Evolutionary conservation across 2,888 invertebrate genomes (phyloP), one percentile per base, ranked within the genome.

Genomic region (Nemapogon koenigi): DNA sequence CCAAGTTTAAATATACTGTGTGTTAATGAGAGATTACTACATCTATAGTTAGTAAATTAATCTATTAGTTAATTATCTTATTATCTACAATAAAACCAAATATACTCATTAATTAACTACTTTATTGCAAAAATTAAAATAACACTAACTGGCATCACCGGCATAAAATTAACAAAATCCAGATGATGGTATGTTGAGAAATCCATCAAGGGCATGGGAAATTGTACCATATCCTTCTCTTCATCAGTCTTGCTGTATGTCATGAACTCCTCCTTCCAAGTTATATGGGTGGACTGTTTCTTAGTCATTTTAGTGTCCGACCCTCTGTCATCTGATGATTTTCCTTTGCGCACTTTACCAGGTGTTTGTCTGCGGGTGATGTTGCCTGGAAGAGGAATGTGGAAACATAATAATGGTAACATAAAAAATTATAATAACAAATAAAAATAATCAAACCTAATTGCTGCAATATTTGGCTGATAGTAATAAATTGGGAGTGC

Each of bases 401-500:
- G n/a, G n/a, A n/a, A n/a, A n/a, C n/a, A n/a, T n/a, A n/a, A n/a
- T n/a, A n/a, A n/a, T n/a, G n/a, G n/a, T n/a, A n/a, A n/a, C n/a
- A n/a, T n/a, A n/a, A n/a, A n/a, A n/a, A n/a, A n/a, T n/a, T n/a
- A n/a, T n/a, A n/a, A n/a, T n/a, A n/a, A n/a, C n/a, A n/a, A n/a
- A n/a, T n/a, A n/a, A 42, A 41, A 18, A 41, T 13, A 31, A 26
- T 47, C 61, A 53, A 59, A 78, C 78, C 78, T 73, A 78, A 61
- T 54, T 78, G 75, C 48, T 76, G 76, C 60, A 76, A 61, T 71
- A 78, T 73, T 65, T 76, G 75, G 53, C 71, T 70, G 37, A 76
- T 52, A 6, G 65, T 71, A 48, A 73, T 49, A 45, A 73, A 60
- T 46, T 76, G 76, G 2, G 72, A 66, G 42, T 70, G 69, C n/a